Percentiles rank a stretch among this genome's conserved stretches.
phyloP scores from a whole-genome alignment of 2,797 vertebrate genomes.

The Nothura maculosa region DNA sequence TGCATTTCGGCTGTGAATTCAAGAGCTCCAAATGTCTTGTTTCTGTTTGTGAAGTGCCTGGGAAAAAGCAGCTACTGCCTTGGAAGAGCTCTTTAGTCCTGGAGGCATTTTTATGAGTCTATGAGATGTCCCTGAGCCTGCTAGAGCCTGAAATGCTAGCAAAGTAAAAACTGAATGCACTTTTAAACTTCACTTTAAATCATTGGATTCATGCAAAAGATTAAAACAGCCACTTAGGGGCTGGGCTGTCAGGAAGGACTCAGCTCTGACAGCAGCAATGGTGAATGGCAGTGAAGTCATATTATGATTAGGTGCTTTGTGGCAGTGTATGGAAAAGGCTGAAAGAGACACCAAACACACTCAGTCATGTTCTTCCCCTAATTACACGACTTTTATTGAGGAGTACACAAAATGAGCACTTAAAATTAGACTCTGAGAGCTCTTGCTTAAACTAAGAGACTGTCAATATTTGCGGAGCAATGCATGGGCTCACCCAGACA shows the following conservation, averaged over 20 bases:
- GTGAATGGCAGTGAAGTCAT: background rate
- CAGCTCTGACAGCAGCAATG: background rate
- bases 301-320: background rate
- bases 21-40: background rate
- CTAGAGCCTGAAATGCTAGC: background rate
- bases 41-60: slow-evolving; percentile 2
- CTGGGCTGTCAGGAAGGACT: background rate
- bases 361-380: background rate
- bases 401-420: slow-evolving; percentile 17
- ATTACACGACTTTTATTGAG: slow-evolving; percentile 19
- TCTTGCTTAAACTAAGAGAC: slow-evolving; percentile 57
- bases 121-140: background rate
- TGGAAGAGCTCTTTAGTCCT: background rate
- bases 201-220: background rate
- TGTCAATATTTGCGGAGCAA: slow-evolving; percentile 45
- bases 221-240: background rate
- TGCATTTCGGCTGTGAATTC: background rate
- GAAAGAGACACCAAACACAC: slow-evolving; percentile 9
- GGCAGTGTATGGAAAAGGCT: background rate
- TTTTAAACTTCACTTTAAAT: background rate
- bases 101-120: background rate
- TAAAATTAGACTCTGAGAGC: slow-evolving; percentile 60
- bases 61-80: background rate
- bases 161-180: fast-evolving
- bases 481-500: slow-evolving; percentile 25